Evolutionary conservation across 2,113 vertebrate species (phyloP).

Genomic region (Xenus cinereus): DNA sequence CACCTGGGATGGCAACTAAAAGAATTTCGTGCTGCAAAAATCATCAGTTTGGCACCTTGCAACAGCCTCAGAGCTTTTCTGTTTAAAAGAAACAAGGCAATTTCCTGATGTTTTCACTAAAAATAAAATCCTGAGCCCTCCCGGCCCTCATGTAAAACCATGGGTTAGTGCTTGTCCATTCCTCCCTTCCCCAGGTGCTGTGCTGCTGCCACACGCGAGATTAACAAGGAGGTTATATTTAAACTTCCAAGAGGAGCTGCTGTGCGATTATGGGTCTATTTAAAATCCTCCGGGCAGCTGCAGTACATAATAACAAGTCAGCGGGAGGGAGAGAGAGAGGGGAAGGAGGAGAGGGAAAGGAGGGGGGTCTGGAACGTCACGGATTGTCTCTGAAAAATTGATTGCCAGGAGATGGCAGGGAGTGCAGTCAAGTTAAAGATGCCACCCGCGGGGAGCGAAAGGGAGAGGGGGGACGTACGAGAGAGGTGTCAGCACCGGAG

Average conservation of each 20-base stretch:
- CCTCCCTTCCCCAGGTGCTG: constrained; percentile 68
- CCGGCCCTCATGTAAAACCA: not conserved
- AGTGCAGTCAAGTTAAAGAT: constrained; percentile 35
- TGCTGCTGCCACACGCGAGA: constrained; percentile 57
- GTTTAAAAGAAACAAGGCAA: not conserved
- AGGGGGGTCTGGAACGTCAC: constrained; percentile 28
- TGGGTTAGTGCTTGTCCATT: constrained; percentile 18
- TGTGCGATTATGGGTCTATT: constrained; percentile 78
- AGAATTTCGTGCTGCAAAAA: not conserved
- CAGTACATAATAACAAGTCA: constrained; percentile 80
- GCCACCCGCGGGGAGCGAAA: not conserved
- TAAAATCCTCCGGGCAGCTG: constrained; percentile 79
- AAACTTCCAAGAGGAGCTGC: constrained; percentile 78
- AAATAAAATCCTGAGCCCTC: not conserved
- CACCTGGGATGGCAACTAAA: not conserved
- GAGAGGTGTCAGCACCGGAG: not conserved
- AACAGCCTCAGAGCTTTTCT: not conserved
- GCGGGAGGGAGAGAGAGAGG: constrained; percentile 35
- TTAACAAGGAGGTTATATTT: constrained; percentile 80
- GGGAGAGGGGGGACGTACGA: not conserved
- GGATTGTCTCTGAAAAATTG: constrained; percentile 50
- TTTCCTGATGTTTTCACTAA: constrained; percentile 7
- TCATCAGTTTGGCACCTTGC: not conserved
- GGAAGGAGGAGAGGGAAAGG: constrained; percentile 48
- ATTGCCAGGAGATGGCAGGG: constrained; percentile 55